Evolutionary conservation across 92 coral and sea anemone species (phyloP).

Genomic region (Porites divaricata): DNA sequence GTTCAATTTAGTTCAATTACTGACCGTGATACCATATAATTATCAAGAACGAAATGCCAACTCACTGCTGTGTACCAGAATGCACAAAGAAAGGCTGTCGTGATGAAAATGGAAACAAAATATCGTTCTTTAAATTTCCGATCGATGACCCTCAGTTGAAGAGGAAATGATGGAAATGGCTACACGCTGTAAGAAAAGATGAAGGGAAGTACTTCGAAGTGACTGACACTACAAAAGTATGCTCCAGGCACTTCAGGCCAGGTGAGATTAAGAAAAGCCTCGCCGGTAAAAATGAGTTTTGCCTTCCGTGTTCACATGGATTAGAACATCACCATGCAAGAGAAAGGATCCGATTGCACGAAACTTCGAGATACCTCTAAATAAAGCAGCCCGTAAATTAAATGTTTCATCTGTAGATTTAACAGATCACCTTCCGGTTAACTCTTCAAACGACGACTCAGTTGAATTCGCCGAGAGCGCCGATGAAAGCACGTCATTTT

Average conservation of each 20-base stretch:
- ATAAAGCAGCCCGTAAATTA: conserved; percentile 29
- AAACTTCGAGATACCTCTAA: conserved; percentile 14
- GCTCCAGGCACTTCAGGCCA: conserved; percentile 72
- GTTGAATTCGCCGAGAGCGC: conserved; percentile 29
- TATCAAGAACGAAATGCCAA: conserved; percentile 36
- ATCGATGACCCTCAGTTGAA: conserved; percentile 35
- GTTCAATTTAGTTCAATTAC: conserved; percentile 24
- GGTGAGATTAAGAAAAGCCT: conserved; percentile 65
- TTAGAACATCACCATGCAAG: conserved; percentile 65
- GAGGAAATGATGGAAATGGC: conserved; percentile 67
- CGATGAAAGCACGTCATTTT: neutral
- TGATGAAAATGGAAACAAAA: conserved; percentile 35
- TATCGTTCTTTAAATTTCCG: conserved; percentile 33
- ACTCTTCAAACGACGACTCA: conserved; percentile 32
- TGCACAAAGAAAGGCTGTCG: conserved; percentile 33
- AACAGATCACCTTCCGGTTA: conserved; percentile 18
- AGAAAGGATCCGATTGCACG: conserved; percentile 44
- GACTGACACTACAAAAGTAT: conserved; percentile 49
- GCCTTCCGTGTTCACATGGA: conserved; percentile 69
- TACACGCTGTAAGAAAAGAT: conserved; percentile 67
- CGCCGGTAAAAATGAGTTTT: conserved; percentile 59
- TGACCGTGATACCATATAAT: conserved; percentile 15
- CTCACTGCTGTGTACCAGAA: conserved; percentile 41
- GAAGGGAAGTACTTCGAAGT: conserved; percentile 55
- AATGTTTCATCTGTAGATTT: conserved; percentile 21